Conservation (phyloP, 2,888 invertebrate species). For the Drosophila helvetica region DNA sequence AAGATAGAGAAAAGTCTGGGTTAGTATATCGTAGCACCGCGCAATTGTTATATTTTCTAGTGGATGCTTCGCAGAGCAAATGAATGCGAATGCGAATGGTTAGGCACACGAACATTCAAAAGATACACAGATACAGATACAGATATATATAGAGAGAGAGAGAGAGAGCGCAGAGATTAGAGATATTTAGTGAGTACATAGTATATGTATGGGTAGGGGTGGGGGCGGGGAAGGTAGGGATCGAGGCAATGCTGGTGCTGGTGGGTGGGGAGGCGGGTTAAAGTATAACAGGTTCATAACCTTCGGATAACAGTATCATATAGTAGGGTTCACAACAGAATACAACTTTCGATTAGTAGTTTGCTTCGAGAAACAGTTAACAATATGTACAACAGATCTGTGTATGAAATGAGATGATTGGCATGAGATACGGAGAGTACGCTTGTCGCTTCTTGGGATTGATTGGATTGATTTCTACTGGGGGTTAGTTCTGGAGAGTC, state of each 20-base stretch:
- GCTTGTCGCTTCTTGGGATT: not conserved
- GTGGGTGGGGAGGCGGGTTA: too few species aligned
- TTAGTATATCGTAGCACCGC: constrained; percentile 25
- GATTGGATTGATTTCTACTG: not conserved
- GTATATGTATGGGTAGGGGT: constrained; percentile 4
- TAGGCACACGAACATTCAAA: constrained; percentile 30
- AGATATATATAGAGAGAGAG: too few species aligned
- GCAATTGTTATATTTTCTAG: not conserved
- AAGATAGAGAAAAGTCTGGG: constrained; percentile 24
- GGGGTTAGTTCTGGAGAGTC: constrained; percentile 19
- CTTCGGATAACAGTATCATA: constrained; percentile 34
- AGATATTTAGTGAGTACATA: not conserved
- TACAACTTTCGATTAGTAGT: constrained; percentile 32
- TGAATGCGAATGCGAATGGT: not conserved
- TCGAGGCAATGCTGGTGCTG: too few species aligned
- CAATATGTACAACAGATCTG: constrained; percentile 49
- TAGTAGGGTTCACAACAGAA: constrained; percentile 28
- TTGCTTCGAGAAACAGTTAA: constrained; percentile 37
- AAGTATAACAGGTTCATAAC: constrained; percentile 41
- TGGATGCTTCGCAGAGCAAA: constrained; percentile 31
- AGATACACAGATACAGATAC: constrained; percentile 17
- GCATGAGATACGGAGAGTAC: constrained; percentile 4
- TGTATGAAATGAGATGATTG: constrained; percentile 41
- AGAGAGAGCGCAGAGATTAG: constrained; percentile 1
- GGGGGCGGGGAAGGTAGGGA: not conserved